These are phyloP conservation scores for Ennomos quercinarius DNA, from an alignment of 2,888 invertebrate species.

Conservation along the genomic window DNA sequence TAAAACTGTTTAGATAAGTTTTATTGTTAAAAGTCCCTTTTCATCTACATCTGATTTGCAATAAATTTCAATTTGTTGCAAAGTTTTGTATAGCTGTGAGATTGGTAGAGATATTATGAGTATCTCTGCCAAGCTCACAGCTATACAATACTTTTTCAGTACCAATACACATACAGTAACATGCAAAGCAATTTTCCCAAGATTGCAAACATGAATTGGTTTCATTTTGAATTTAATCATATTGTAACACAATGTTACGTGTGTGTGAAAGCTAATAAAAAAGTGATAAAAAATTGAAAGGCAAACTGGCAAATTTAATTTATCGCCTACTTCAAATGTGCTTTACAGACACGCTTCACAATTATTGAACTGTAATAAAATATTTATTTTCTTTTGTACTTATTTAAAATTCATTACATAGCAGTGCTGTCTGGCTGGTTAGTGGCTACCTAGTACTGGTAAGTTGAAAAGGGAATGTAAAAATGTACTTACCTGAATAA, in stretches of 20 bases:
- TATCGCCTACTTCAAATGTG: background rate
- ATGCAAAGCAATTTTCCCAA: slow-evolving; percentile 24
- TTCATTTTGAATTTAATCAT: slow-evolving; percentile 32
- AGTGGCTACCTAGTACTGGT: no score
- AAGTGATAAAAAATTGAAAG: slow-evolving; percentile 13
- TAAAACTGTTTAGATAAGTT: slow-evolving; percentile 25
- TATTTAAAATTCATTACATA: no score
- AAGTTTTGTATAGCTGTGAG: slow-evolving; percentile 26
- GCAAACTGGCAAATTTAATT: slow-evolving; percentile 6
- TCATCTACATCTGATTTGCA: slow-evolving; percentile 41
- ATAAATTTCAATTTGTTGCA: slow-evolving; percentile 38
- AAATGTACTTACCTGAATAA: no score
- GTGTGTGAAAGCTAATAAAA: slow-evolving; percentile 23
- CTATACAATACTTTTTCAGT: no score
- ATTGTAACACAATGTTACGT: slow-evolving; percentile 28
- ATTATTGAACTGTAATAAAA: background rate
- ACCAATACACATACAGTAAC: slow-evolving; percentile 3
- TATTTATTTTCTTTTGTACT: no score
- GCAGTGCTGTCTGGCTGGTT: no score
- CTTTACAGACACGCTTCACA: background rate
- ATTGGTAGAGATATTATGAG: slow-evolving; percentile 8
- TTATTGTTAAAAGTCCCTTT: slow-evolving; percentile 41
- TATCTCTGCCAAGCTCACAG: no score
- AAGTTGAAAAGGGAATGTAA: no score
- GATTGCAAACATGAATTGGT: slow-evolving; percentile 31